phyloP scores from a whole-genome alignment of 2,113 vertebrate species.

The Sus scrofa region T2T-Sscrofa CM000817.6:45782501-45783000 shows the following conservation, averaged over 20 bases:
- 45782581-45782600: background rate
- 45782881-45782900: slow-evolving; percentile 80
- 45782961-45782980: slow-evolving; percentile 74
- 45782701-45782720: slow-evolving; percentile 77
- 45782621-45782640: background rate
- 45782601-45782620: background rate
- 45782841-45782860: slow-evolving; percentile 84
- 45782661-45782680: slow-evolving; percentile 60
- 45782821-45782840: slow-evolving; percentile 80
- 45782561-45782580: background rate
- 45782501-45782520: background rate
- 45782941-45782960: slow-evolving; percentile 69
- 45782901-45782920: slow-evolving; percentile 77
- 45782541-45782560: background rate
- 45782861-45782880: slow-evolving; percentile 80
- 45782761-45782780: slow-evolving; percentile 80
- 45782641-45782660: slow-evolving; percentile 37
- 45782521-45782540: background rate
- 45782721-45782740: slow-evolving; percentile 77
- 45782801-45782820: slow-evolving; percentile 81
- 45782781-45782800: slow-evolving; percentile 81
- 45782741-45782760: slow-evolving; percentile 78
- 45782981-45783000: slow-evolving; percentile 69
- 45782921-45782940: slow-evolving; percentile 73
- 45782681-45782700: slow-evolving; percentile 76